Evolutionary conservation across 2,888 invertebrate genomes (phyloP).

Genomic region (Temnothorax rugatulus): DNA sequence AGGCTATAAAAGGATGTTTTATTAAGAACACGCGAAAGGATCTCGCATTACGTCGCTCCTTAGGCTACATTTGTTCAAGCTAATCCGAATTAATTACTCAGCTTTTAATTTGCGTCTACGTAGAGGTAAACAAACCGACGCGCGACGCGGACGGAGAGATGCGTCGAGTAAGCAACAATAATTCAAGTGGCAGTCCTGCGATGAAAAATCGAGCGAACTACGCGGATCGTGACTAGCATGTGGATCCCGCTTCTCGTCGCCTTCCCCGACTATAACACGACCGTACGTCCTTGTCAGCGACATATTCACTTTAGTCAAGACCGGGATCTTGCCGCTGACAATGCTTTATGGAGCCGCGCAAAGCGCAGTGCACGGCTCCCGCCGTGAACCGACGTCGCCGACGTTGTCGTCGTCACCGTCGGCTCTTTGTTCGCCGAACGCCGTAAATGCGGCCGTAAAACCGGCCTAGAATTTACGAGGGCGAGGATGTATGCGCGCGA

Average conservation of each 20-base stretch:
- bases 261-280: conserved; percentile 65
- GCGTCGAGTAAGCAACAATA: conserved; percentile 25
- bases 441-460: conserved; percentile 59
- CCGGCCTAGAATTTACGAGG: conserved; percentile 50
- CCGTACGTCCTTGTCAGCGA: conserved; percentile 68
- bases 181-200: conserved; percentile 20
- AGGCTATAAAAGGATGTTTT: neutral
- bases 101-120: conserved; percentile 20
- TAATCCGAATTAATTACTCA: conserved; percentile 10
- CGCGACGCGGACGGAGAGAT: neutral
- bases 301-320: conserved; percentile 64
- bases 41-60: neutral
- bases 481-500: conserved; percentile 8
- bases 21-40: neutral
- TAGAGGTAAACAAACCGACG: conserved; percentile 12
- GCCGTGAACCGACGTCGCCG: conserved; percentile 44
- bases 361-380: conserved; percentile 44
- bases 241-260: conserved; percentile 46
- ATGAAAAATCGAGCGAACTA: conserved; percentile 53
- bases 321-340: conserved; percentile 64
- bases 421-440: conserved; percentile 57
- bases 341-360: conserved; percentile 66
- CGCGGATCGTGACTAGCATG: conserved; percentile 47
- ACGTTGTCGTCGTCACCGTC: conserved; percentile 37
- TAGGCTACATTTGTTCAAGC: neutral